Evolutionary conservation across 2,888 invertebrate species (phyloP), one percentile per base, ranked within the genome.

Genomic region (Gisinianus flammeolus): DNA sequence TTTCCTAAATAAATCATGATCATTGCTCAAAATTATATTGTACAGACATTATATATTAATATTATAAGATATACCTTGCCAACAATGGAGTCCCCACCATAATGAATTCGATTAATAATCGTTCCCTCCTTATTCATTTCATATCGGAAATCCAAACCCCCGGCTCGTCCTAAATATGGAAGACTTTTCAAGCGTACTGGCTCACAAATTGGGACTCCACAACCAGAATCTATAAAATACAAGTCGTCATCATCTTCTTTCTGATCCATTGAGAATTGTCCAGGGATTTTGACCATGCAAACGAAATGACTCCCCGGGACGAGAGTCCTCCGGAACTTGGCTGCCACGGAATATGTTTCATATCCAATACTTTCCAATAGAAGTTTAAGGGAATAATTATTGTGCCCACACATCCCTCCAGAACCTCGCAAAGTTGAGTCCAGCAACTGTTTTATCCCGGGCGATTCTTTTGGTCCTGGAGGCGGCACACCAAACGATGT

Each of bases 371-470:
- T 69, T 24, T 79, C 44, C 0, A 83, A 79, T 2, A 81, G 30
- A 3, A 78, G 22, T 24, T 78, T 56, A 1, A 83, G n/a, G 31
- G 81, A 81, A 10, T 62, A 24, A 75, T 83, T 83, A 30, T 80
- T 78, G n/a, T 79, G 80, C 3, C 81, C 79, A 73, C 83, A 83
- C 56, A 80, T 74, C 12, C 83, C 83, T 10, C 82, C 81, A 64
- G 33, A 30, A 16, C 83, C 83, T 35, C 26, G 62, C 4, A 79
- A 66, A 44, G 77, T 76, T 0, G 78, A 68, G 6, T 73, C 35
- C 31, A 79, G 66, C 0, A 81, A 62, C 4, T 78, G 78, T 22
- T 74, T 26, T 0, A 75, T 62, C 2, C 31, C 66, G 12, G 80
- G 80, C n/a, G 74, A 68, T 5, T 31, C 33, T 24, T 81, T 64